Evolutionary conservation across 2,797 vertebrate species (phyloP).

Genomic region (Delichon dasypus): DNA sequence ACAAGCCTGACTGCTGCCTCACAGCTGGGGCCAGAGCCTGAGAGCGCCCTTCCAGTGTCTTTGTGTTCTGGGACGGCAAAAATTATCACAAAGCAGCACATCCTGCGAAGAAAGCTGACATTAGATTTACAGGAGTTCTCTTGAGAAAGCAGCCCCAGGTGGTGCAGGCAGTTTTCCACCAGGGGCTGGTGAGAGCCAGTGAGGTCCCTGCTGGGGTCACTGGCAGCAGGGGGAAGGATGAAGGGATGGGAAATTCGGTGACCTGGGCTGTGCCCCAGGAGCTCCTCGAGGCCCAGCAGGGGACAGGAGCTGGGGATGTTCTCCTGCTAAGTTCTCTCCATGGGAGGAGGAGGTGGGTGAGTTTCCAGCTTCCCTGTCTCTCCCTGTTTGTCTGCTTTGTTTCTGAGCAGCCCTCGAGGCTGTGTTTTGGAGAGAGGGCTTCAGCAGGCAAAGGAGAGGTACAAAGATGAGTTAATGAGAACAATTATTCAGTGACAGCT

Average conservation of each 20-base stretch:
- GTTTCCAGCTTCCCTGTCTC: background rate
- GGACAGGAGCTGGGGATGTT: background rate
- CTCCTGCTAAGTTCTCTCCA: background rate
- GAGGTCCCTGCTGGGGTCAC: background rate
- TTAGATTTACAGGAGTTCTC: background rate
- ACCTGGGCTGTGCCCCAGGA: background rate
- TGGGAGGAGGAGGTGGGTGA: background rate
- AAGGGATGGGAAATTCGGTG: background rate
- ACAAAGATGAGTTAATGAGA: slow-evolving; percentile 45
- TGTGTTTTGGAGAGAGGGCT: slow-evolving; percentile 12
- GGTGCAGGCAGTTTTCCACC: background rate
- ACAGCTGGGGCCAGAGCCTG: background rate
- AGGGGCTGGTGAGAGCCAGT: background rate
- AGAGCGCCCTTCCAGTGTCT: background rate
- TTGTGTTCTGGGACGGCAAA: background rate
- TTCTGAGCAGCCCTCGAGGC: slow-evolving; percentile 2
- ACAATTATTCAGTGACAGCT: slow-evolving; percentile 42
- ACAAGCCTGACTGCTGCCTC: background rate
- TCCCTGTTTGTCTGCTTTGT: background rate
- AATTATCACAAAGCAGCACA: background rate
- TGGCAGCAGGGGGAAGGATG: background rate
- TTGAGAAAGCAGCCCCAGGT: background rate
- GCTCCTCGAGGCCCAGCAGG: background rate
- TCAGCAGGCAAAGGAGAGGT: slow-evolving; percentile 9
- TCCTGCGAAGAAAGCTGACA: background rate